These are phyloP conservation scores for Zaprionus capensis DNA, from an alignment of 1,140 invertebrate genomes.

Conservation along the genomic window DNA sequence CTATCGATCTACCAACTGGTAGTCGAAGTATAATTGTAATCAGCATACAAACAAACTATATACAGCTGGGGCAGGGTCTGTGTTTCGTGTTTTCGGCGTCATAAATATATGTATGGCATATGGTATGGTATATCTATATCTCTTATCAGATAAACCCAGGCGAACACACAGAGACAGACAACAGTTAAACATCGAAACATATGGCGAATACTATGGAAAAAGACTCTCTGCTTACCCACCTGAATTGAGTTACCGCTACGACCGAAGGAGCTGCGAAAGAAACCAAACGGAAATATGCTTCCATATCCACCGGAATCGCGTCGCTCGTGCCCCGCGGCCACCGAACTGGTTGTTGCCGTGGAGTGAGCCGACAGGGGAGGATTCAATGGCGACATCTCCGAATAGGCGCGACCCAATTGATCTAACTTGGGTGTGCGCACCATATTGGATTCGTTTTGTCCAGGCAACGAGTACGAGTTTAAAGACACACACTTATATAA, in stretches of 20 bases:
- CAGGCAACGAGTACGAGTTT: neutral
- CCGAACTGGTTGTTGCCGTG: conserved; percentile 34
- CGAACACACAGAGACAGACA: neutral
- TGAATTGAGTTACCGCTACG: conserved; percentile 68
- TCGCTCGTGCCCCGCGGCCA: conserved; percentile 43
- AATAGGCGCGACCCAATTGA: conserved; percentile 75
- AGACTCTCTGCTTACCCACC: conserved; percentile 49
- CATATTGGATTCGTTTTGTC: conserved; percentile 42
- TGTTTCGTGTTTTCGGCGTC: neutral
- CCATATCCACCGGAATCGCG: conserved; percentile 70
- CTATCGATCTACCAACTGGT: conserved; percentile 36
- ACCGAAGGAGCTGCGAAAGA: conserved; percentile 71
- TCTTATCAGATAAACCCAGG: conserved; percentile 52
- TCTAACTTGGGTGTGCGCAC: conserved; percentile 66
- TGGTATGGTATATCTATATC: conserved; percentile 28
- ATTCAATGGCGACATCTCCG: conserved; percentile 81
- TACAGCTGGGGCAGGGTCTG: neutral
- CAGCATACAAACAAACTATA: conserved; percentile 31
- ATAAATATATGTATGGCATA: conserved; percentile 31
- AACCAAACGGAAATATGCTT: conserved; percentile 80
- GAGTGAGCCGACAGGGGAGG: conserved; percentile 49
- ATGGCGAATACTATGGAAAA: conserved; percentile 25
- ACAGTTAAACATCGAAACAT: conserved; percentile 36
- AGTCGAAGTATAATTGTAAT: conserved; percentile 39
- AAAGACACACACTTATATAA: conserved; percentile 3